Evolutionary conservation across 1,140 invertebrate genomes (phyloP), one percentile per base, ranked within the genome.

Genomic region (Cherax destructor): DNA sequence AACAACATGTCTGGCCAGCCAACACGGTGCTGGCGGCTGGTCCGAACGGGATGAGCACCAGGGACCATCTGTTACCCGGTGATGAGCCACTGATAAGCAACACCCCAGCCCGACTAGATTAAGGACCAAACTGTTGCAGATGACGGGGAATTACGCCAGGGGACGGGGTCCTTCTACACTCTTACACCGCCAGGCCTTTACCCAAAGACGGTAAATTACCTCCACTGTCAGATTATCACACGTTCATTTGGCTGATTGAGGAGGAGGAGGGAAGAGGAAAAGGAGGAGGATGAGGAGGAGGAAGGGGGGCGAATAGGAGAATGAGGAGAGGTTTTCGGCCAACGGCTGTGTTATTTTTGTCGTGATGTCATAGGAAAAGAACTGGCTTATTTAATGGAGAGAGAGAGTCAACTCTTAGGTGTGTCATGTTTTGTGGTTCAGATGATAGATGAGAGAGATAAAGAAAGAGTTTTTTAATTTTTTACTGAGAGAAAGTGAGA

Each of bases 161-260:
- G 30, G 24, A 30, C 81, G 30, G 59, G 10, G 59, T 3, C 52
- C 52, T 13, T 13, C 52, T 56, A 56, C 52, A 56, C 52, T 24
- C 59, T 18, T 11, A 24, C 85, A 52, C 85, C 74, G 52, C 49
- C 72, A 59, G 10, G 21, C 81, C 81, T 83, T 83, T 69, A 83
- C 81, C 69, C 81, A 69, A 83, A 83, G 81, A 69, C 81, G 81
- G 59, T 83, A 69, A 83, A 83, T 83, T 83, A 52, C 65, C 74
- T 30, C 24, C 18, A 59, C 76, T n/a, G 24, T 59, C 85, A 50
- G 74, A 86, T 86, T 78, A 78, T 78, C 72, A 77, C 85, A 61
- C 85, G 49, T 76, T 86, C 72, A 61, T 86, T 72, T n/a, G 83
- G 56, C 50, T 77, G 85, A 86, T 78, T 69, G 85, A 86, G 76